A percentile compares a stretch with the other conserved stretches of the same genome.
Conservation (phyloP, 1,140 invertebrate genomes). For the Myzus persicae region DNA sequence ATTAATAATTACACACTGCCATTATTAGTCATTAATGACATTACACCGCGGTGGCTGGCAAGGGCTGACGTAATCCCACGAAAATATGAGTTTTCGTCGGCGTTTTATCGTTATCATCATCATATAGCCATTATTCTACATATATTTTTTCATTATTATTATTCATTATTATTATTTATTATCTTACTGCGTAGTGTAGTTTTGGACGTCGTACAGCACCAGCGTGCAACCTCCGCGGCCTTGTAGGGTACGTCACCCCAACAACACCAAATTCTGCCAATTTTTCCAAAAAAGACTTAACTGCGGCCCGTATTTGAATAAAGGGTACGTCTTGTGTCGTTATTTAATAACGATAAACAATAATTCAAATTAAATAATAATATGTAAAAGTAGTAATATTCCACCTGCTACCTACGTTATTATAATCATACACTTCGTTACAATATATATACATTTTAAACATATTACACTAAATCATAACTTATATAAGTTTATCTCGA, state of each 20-base stretch:
- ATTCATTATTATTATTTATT: not conserved
- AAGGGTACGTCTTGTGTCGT: not conserved
- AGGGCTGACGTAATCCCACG: not conserved
- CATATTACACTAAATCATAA: too few relatives aligned
- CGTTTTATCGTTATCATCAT: not conserved
- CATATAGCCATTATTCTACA: too few relatives aligned
- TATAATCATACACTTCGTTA: not conserved
- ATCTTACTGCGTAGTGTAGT: not conserved
- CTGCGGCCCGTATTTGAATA: too few relatives aligned
- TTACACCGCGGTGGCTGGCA: not conserved
- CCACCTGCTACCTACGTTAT: not conserved
- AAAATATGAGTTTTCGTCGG: not conserved
- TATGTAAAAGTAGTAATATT: not conserved
- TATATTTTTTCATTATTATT: too few relatives aligned
- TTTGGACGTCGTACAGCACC: not conserved
- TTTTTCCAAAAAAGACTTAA: not conserved
- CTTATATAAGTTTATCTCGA: not conserved
- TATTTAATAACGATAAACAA: too few relatives aligned
- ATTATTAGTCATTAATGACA: conserved; percentile 3
- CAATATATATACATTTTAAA: not conserved
- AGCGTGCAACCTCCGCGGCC: not conserved
- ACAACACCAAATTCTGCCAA: not conserved
- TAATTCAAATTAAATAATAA: too few relatives aligned
- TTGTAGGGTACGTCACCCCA: not conserved
- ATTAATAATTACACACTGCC: conserved; percentile 15